A percentile compares a stretch with the other conserved stretches of the same genome.
These are phyloP conservation scores for Sarcophaga carnaria DNA, from an alignment of 2,888 invertebrate genomes.

Conservation along the genomic window DNA sequence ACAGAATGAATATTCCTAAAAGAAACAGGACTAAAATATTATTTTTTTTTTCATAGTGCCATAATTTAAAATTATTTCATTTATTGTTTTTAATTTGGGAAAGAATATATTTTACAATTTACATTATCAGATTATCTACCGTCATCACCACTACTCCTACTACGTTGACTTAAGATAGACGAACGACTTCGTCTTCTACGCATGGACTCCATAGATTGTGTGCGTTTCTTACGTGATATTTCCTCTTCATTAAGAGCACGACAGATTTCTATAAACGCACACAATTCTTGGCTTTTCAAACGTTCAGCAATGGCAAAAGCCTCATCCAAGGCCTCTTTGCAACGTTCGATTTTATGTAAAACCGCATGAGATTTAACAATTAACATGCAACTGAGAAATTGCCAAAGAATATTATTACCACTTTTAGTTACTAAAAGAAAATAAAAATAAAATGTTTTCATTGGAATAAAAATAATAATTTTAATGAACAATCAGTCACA, in stretches of 20 bases:
- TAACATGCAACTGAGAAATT: slow-evolving; percentile 75
- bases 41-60: background rate
- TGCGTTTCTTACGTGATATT: slow-evolving; percentile 74
- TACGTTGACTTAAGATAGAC: slow-evolving; percentile 65
- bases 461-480: too few relatives aligned
- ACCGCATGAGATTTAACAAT: slow-evolving; percentile 77
- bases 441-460: background rate
- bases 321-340: slow-evolving; percentile 74
- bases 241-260: slow-evolving; percentile 75
- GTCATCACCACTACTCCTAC: slow-evolving; percentile 35
- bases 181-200: slow-evolving; percentile 69
- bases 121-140: background rate
- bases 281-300: slow-evolving; percentile 72
- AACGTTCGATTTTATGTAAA: slow-evolving; percentile 76
- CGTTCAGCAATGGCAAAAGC: slow-evolving; percentile 73
- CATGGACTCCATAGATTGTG: slow-evolving; percentile 71
- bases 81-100: background rate
- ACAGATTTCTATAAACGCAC: slow-evolving; percentile 75
- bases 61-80: background rate
- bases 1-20: too few relatives aligned
- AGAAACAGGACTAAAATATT: too few relatives aligned
- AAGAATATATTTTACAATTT: background rate
- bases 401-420: slow-evolving; percentile 76
- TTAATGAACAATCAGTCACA: too few relatives aligned
- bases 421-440: slow-evolving; percentile 71